Conservation (phyloP, 53 echinoderm and acorn worm genomes). For the Echinarachnius parma region DNA sequence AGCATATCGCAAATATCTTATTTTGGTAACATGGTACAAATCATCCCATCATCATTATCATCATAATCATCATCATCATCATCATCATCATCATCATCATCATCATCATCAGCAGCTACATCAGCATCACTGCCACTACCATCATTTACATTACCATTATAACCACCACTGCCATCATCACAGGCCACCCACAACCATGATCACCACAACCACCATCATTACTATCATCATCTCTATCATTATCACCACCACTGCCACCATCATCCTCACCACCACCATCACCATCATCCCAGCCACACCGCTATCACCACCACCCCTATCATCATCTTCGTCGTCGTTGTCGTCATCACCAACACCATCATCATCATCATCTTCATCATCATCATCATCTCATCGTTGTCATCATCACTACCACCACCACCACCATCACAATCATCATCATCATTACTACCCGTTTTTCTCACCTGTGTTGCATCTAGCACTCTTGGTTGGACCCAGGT, state of each 20-base stretch:
- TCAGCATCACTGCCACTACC: constrained; percentile 4
- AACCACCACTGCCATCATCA: no score
- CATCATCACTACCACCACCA: no score
- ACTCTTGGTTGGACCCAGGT: constrained; percentile 99
- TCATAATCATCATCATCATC: constrained; percentile 4
- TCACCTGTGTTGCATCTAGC: constrained; percentile 87
- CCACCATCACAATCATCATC: constrained; percentile 7
- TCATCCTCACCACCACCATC: background rate
- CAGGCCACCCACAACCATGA: constrained; percentile 9
- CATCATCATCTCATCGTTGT: no score
- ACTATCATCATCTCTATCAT: constrained; percentile 8
- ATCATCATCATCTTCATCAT: constrained; percentile 7
- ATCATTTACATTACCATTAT: constrained; percentile 2
- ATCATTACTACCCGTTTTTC: constrained; percentile 14
- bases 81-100: constrained; percentile 1
- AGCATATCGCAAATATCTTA: background rate
- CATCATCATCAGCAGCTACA: constrained; percentile 21
- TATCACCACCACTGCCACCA: constrained; percentile 5
- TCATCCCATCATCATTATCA: background rate
- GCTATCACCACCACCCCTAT: background rate
- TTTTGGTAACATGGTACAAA: background rate
- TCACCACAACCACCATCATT: constrained; percentile 8
- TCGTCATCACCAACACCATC: background rate
- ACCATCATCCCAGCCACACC: no score
- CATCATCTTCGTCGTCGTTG: background rate